Conservation (phyloP, 2,888 invertebrate genomes). For the Cryptocephalus moraei region DNA sequence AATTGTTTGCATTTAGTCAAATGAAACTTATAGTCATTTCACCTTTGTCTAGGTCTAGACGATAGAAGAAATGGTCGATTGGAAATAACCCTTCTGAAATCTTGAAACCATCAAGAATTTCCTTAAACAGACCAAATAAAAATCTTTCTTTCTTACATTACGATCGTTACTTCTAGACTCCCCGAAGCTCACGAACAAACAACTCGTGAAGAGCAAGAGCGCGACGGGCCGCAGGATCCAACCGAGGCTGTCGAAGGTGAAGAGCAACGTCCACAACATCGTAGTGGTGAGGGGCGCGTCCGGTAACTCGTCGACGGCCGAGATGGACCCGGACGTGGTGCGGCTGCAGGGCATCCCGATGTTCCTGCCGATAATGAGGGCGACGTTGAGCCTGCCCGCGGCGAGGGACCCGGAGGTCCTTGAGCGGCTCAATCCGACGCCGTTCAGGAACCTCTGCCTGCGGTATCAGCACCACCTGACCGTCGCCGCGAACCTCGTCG, state of each 20-base stretch:
- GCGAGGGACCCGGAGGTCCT: conserved; percentile 79
- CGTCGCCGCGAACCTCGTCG: conserved; percentile 70
- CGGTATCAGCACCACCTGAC: conserved; percentile 79
- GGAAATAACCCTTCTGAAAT: too few relatives aligned
- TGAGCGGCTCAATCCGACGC: conserved; percentile 57
- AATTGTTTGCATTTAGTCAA: too few relatives aligned
- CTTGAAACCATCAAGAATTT: too few relatives aligned
- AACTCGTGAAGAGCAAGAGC: conserved; percentile 30
- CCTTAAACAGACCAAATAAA: too few relatives aligned
- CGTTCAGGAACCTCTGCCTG: conserved; percentile 63
- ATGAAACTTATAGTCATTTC: too few relatives aligned
- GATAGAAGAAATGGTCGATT: too few relatives aligned
- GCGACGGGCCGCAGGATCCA: conserved; percentile 21
- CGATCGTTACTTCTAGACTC: conserved; percentile 49
- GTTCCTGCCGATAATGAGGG: conserved; percentile 87
- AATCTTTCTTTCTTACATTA: too few relatives aligned
- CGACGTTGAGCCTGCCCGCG: conserved; percentile 74
- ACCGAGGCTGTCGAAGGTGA: conserved; percentile 36
- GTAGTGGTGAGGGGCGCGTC: conserved; percentile 71
- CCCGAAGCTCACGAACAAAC: conserved; percentile 64
- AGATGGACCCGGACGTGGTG: conserved; percentile 67
- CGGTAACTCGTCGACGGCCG: conserved; percentile 43
- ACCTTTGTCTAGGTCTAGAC: too few relatives aligned
- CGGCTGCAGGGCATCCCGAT: conserved; percentile 71
- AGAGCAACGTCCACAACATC: conserved; percentile 58